Percentiles rank a stretch among this genome's conserved stretches.
These are phyloP conservation scores for Charadrius vociferus DNA, from an alignment of 2,113 vertebrate species.

Conservation along the genomic window DNA sequence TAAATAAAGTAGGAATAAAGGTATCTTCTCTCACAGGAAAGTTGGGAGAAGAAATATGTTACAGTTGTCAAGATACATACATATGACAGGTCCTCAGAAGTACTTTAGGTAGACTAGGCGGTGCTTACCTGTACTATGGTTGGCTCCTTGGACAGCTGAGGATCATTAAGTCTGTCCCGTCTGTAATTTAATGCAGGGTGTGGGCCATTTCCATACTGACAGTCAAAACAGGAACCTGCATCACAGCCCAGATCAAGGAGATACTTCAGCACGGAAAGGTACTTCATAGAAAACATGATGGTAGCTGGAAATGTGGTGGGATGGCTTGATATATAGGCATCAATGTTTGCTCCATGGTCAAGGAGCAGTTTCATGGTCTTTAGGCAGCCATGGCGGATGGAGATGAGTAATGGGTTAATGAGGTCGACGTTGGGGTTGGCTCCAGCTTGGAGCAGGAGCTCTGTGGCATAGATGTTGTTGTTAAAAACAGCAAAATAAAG, in stretches of 20 bases:
- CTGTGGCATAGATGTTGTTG: conserved; percentile 81
- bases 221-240: conserved; percentile 85
- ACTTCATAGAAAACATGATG: conserved; percentile 87
- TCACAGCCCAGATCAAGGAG: conserved; percentile 89
- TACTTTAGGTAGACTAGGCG: not conserved
- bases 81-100: not conserved
- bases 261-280: conserved; percentile 84
- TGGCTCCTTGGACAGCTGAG: conserved; percentile 56
- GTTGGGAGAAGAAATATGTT: not conserved
- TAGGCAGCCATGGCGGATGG: conserved; percentile 84
- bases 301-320: conserved; percentile 87
- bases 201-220: conserved; percentile 77
- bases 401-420: conserved; percentile 90
- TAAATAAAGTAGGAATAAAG: not conserved
- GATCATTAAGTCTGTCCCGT: conserved; percentile 57
- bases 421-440: conserved; percentile 90
- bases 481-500: conserved; percentile 91
- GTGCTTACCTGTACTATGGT: conserved; percentile 74
- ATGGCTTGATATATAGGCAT: conserved; percentile 80
- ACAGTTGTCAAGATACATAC: not conserved
- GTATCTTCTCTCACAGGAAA: not conserved
- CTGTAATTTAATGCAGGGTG: conserved; percentile 78
- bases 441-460: conserved; percentile 84
- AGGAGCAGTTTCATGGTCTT: conserved; percentile 86
- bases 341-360: conserved; percentile 85